A percentile compares a stretch with the other conserved stretches of the same genome.
phyloP scores from a whole-genome alignment of 1,140 invertebrate species.

The Druon quercuslanigerum region DNA sequence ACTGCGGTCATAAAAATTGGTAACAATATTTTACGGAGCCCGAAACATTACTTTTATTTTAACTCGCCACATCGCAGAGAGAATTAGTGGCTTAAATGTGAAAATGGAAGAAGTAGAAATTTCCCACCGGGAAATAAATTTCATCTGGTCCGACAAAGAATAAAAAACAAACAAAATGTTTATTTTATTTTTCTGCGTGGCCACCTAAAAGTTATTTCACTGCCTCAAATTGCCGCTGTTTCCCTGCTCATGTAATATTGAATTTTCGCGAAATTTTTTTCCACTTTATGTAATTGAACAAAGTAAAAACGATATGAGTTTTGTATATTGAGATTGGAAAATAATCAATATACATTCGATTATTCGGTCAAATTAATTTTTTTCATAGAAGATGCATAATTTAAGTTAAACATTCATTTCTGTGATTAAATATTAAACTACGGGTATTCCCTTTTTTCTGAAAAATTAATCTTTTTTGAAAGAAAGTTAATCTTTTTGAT shows the following conservation, averaged over 20 bases:
- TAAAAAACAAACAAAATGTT: background rate
- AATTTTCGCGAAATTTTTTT: background rate
- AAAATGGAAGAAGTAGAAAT: background rate
- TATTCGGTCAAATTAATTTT: no score
- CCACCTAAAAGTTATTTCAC: background rate
- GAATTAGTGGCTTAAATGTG: constrained; percentile 6
- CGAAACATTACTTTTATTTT: background rate
- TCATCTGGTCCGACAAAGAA: background rate
- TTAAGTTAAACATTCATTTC: no score
- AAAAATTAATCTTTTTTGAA: no score
- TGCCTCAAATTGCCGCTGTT: background rate
- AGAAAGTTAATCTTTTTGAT: no score
- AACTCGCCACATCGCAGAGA: background rate
- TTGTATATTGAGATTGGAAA: no score
- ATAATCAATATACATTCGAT: no score
- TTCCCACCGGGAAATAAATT: constrained; percentile 14
- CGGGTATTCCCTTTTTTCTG: no score
- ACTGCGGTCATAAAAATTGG: no score
- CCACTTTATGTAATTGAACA: background rate
- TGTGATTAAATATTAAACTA: no score
- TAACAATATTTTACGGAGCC: no score
- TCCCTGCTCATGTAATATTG: background rate
- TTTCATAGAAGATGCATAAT: no score
- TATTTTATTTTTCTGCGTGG: background rate
- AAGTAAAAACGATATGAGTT: background rate